A percentile compares a stretch with the other conserved stretches of the same genome.
phyloP scores from a whole-genome alignment of 2,888 invertebrate species.

The Cosmia pyralina region DNA sequence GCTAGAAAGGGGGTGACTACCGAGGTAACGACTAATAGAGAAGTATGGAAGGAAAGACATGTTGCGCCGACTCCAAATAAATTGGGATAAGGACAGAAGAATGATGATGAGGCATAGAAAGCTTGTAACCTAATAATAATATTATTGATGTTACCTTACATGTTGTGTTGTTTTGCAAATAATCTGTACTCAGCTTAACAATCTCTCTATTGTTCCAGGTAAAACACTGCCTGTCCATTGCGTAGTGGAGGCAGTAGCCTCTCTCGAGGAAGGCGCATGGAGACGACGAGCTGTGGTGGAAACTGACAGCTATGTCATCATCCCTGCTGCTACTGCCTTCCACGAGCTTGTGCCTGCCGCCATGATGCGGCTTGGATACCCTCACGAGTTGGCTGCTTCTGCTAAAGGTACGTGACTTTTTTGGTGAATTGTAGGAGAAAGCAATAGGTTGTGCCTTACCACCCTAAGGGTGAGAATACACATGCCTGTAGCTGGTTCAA shows the following conservation, averaged over 20 bases:
- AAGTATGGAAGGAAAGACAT: too few species aligned
- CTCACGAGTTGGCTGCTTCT: constrained; percentile 95
- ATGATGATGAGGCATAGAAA: too few species aligned
- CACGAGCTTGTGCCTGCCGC: constrained; percentile 97
- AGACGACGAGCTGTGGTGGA: constrained; percentile 94
- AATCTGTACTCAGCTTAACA: not conserved
- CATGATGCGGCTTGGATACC: constrained; percentile 97
- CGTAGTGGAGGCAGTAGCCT: constrained; percentile 96
- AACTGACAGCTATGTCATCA: constrained; percentile 98
- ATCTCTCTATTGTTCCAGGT: constrained; percentile 73
- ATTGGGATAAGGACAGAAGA: too few species aligned
- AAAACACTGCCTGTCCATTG: constrained; percentile 97
- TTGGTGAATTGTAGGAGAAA: not conserved
- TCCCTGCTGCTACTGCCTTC: constrained; percentile 97
- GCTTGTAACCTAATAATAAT: not conserved
- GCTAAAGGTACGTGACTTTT: constrained; percentile 91
- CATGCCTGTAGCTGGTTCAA: too few species aligned
- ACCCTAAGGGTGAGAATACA: too few species aligned
- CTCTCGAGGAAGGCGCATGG: constrained; percentile 91
- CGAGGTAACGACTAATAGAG: too few species aligned
- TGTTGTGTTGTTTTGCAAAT: too few species aligned
- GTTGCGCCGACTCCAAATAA: too few species aligned
- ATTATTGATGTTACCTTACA: not conserved
- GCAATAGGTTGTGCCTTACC: too few species aligned
- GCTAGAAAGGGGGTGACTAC: too few species aligned